Evolutionary conservation across 2,113 vertebrate genomes (phyloP).

Genomic region (Chaetodon trifascialis): DNA sequence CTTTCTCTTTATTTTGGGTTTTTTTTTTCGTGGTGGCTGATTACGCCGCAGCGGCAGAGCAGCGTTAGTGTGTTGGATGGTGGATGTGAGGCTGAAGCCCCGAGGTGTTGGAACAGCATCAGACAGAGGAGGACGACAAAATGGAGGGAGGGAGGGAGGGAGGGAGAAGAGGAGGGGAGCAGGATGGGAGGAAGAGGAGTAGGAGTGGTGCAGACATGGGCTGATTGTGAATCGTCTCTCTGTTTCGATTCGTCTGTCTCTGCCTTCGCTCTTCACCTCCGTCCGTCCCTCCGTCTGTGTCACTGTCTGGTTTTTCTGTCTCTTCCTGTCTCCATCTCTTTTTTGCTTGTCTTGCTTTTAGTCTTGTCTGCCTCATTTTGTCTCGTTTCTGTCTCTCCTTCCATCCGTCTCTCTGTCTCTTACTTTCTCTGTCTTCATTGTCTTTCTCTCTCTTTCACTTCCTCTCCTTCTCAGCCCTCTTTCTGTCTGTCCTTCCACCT

Average conservation of each 20-base stretch:
- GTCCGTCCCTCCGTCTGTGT: neutral
- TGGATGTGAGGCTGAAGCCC: slow-evolving; percentile 68
- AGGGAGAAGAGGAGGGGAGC: neutral
- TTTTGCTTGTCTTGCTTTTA: neutral
- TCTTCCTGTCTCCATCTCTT: neutral
- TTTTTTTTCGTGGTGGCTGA: slow-evolving; percentile 30
- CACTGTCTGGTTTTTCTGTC: neutral
- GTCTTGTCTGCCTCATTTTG: neutral
- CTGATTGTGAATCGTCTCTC: slow-evolving; percentile 52
- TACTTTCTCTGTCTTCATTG: neutral
- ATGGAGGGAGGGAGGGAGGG: slow-evolving; percentile 73
- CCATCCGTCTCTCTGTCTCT: neutral
- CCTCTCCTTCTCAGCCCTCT: neutral
- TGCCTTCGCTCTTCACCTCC: slow-evolving; percentile 16
- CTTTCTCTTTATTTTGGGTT: slow-evolving; percentile 27
- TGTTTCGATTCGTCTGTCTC: slow-evolving; percentile 12
- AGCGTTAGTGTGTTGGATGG: slow-evolving; percentile 30
- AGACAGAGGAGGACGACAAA: slow-evolving; percentile 73
- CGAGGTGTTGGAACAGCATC: slow-evolving; percentile 67
- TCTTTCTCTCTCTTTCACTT: neutral
- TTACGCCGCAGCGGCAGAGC: slow-evolving; percentile 47
- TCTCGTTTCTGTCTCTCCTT: neutral
- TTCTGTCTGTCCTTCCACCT: neutral
- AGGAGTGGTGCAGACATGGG: slow-evolving; percentile 58
- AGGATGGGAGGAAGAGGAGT: slow-evolving; percentile 31